phyloP scores from a whole-genome alignment of 2,113 vertebrate genomes.

The Bothrops jararaca region DNA sequence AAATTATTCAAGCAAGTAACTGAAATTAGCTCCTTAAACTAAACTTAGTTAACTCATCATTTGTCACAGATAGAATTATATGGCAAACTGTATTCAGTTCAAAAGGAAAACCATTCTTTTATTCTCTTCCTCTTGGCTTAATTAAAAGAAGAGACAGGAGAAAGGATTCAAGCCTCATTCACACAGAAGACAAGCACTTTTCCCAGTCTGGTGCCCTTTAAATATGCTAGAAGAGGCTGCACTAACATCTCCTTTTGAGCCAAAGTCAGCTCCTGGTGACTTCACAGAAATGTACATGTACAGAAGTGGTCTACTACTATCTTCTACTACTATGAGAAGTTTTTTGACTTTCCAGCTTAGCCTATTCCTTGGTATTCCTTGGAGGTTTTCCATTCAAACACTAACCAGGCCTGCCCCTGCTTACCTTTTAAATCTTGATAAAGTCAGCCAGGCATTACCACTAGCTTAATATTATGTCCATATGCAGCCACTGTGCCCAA shows the following conservation, averaged over 20 bases:
- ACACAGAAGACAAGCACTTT: too few species aligned
- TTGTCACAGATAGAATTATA: background rate
- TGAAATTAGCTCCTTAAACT: background rate
- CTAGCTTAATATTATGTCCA: background rate
- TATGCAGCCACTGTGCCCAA: background rate
- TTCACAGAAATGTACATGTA: background rate
- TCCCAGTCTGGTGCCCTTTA: too few species aligned
- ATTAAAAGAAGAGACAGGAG: background rate
- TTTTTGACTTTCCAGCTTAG: background rate
- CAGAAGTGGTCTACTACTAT: background rate
- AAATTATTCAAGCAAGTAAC: background rate
- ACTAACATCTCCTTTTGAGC: background rate
- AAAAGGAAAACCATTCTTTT: background rate
- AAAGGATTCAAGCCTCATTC: too few species aligned
- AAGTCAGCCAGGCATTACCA: background rate
- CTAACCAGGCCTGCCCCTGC: background rate
- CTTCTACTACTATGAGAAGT: background rate
- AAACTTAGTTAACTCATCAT: background rate
- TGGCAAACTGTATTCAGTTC: background rate
- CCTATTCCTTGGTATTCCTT: background rate
- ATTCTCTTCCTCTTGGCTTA: background rate
- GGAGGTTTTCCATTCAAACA: background rate
- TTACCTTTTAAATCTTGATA: background rate
- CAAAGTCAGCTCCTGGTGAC: background rate
- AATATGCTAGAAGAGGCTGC: background rate